Evolutionary conservation across 1,140 invertebrate genomes (phyloP), one percentile per base, ranked within the genome.

Genomic region (Monochamus saltuarius): DNA sequence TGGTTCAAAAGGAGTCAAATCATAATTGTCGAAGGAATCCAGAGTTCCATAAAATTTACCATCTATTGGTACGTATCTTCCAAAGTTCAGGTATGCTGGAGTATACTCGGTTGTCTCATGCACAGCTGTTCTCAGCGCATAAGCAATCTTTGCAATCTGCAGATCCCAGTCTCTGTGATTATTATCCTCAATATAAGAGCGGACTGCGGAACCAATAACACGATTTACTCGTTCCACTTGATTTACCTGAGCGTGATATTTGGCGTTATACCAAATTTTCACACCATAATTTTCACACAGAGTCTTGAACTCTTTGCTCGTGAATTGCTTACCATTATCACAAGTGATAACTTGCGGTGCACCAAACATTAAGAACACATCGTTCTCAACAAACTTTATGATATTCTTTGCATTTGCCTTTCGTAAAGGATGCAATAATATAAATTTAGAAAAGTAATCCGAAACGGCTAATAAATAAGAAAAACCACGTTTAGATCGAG

Each of bases 361-460:
- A 14, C 55, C 62, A 56, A 58, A 65, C n/a, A 60, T 29, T 4
- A 67, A 46, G 46, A 65, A 59, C 13, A 67, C 38, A 1, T 50
- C 7, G 19, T 70, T 53, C 34, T 70, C 68, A 9, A 70, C 14
- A 17, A 34, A 38, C 14, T 56, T 52, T 2, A 67, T 52, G 7
- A 66, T 36, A 0, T 39, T 6, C 22, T 55, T 40, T 1, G 66
- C 45, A 2, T 46, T 63, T n/a, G 61, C 59, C 0, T 16, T 9
- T 4, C 61, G 40, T 22, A 59, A 54, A 17, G 64, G 50, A 42
- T 60, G 53, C 1, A 64, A 16, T 6, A 64, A 3, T 4, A 34
- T 9, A 46, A 57, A 77, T 53, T 73, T 73, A 0, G 65, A 72
- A 50, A 75, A 73, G 11, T 67, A 62, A 64, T 78, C 74, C 9